Base-by-base conservation (phyloP, 1,140 invertebrate species). In the Cyclargus thomasi region DNA sequence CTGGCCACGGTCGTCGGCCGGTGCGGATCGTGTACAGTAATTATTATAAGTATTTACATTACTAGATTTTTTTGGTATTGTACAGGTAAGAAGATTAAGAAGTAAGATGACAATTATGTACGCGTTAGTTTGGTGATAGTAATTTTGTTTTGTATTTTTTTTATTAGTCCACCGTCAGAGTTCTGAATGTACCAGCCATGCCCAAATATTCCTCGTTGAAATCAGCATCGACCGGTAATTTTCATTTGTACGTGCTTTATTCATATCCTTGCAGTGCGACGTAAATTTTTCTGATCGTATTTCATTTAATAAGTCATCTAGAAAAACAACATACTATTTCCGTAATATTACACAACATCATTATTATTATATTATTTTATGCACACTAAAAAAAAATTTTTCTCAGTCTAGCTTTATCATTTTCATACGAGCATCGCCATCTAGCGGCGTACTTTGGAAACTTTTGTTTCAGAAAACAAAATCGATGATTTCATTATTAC, bases 161-260 rank as follows among this genome's bases (percentile, higher is more conserved):
- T 39, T 10, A 7, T 21, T 59, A 59, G 10, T 59, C 55, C 18
- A 59, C 55, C 2, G 55, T 59, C 18, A 59, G 6, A 18, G 55
- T 20, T 20, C 55, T 59, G 18, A 59, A 59, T 20, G 55, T 59
- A 11, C 55, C 55, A 18, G 55, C 10, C 17, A 59, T 59, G 55
- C 55, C 55, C 55, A 59, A 20, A 21, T 59, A 20, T 21, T 59
- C 55, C 11, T 22, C 55, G 18, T 20, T 59, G 10, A 59, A 59
- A 21, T 59, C 55, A 6, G 55, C 55, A 21, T 59, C 3, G 14
- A 59, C 10, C 55, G 17, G 18, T 21, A 20, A 21, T 21, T 17
- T 59, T 59, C 55, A 21, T 59, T 59, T 2, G 55, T 59, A 1
- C 55, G 55, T 0, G 55, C 55, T 21, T 20, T 11, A 8, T 59